phyloP scores from a whole-genome alignment of 2,888 invertebrate genomes.

The Minunthozetes semirufus region DNA sequence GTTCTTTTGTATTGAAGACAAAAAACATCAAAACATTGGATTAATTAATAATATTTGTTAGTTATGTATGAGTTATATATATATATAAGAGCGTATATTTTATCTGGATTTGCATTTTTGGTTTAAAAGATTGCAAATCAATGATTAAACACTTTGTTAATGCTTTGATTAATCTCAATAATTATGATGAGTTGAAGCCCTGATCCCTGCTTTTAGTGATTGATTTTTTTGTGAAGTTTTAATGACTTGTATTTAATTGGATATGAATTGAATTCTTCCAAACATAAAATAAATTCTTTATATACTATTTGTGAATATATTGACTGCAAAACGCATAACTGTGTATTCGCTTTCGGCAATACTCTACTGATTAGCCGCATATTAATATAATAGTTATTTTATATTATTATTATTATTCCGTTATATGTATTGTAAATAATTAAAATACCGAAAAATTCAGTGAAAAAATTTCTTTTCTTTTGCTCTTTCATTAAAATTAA shows the following conservation, averaged over 20 bases:
- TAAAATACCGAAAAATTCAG: neutral
- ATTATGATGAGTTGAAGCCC: no score
- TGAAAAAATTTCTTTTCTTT: neutral
- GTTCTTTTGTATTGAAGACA: conserved; percentile 5
- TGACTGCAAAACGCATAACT: neutral
- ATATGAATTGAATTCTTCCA: neutral
- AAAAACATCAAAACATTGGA: neutral
- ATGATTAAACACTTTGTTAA: no score
- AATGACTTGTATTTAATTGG: no score
- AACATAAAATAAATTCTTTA: neutral
- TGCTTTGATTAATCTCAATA: no score
- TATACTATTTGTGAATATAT: neutral
- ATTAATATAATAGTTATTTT: neutral
- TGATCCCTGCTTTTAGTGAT: no score
- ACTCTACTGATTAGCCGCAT: conserved; percentile 16
- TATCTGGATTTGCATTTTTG: no score
- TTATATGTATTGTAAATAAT: conserved; percentile 8
- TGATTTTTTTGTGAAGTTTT: no score
- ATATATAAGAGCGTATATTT: neutral
- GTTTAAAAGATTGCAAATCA: no score
- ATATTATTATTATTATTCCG: neutral
- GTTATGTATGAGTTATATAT: neutral
- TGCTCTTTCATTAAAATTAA: conserved; percentile 10
- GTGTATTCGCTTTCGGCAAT: conserved; percentile 26
- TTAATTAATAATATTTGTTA: neutral